Percentiles rank a stretch among this genome's conserved stretches.
phyloP scores from a whole-genome alignment of 1,140 invertebrate species.

The Zophobas atratus region DNA sequence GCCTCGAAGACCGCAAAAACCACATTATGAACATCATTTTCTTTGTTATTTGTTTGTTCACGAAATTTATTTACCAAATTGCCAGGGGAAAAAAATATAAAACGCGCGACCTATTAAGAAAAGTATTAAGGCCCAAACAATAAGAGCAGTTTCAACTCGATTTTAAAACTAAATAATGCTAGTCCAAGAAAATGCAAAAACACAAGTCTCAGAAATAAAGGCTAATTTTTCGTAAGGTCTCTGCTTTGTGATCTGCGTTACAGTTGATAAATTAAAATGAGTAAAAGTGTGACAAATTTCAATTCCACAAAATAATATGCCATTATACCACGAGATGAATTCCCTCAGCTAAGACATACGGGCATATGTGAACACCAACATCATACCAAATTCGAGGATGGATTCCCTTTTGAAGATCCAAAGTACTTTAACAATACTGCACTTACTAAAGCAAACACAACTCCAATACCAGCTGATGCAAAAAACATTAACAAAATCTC shows the following conservation, averaged over 20 bases:
- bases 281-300: constrained; percentile 99
- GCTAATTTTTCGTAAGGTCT: constrained; percentile 98
- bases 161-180: constrained; percentile 97
- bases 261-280: constrained; percentile 97
- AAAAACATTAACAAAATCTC: constrained; percentile 98
- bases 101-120: constrained; percentile 94
- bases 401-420: constrained; percentile 97
- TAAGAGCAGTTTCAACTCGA: constrained; percentile 83
- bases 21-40: constrained; percentile 99
- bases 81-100: constrained; percentile 98
- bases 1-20: constrained; percentile 96
- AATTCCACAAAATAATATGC: constrained; percentile 98
- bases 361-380: constrained; percentile 98
- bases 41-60: constrained; percentile 96
- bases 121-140: constrained; percentile 95
- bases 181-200: constrained; percentile 98
- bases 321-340: constrained; percentile 98
- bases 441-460: constrained; percentile 94
- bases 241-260: constrained; percentile 99
- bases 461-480: constrained; percentile 97
- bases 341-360: constrained; percentile 98
- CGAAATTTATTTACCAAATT: constrained; percentile 95
- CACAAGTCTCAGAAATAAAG: constrained; percentile 98
- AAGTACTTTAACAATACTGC: constrained; percentile 96
- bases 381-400: constrained; percentile 98